Evolutionary conservation across 2,797 vertebrate genomes (phyloP).

Genomic region (Dendrocincla tyrannina): DNA sequence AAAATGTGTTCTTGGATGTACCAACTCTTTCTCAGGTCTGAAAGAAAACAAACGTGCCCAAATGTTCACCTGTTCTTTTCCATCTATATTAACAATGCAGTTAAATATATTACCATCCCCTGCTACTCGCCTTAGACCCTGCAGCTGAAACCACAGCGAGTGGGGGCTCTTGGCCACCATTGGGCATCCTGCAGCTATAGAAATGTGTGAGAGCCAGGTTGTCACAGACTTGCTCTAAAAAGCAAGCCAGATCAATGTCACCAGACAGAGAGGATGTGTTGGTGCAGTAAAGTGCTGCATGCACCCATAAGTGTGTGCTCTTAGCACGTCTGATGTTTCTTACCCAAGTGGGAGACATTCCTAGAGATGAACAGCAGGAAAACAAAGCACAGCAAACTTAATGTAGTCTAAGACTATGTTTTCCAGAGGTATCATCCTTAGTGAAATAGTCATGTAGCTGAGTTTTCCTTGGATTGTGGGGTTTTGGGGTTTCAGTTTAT

Average conservation of each 20-base stretch:
- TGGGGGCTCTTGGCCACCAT: accelerated
- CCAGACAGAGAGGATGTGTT: not conserved
- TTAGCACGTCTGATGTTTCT: not conserved
- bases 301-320: not conserved
- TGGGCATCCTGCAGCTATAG: accelerated
- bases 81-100: not conserved
- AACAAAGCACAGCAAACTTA: not conserved
- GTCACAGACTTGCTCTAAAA: not conserved
- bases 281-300: not conserved
- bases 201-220: not conserved
- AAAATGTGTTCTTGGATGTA: not conserved
- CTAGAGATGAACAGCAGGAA: not conserved
- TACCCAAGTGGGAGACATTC: not conserved
- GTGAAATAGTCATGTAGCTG: not conserved
- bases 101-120: not conserved
- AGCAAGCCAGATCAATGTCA: not conserved
- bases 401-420: not conserved
- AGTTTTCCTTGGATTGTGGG: not conserved
- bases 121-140: not conserved
- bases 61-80: not conserved
- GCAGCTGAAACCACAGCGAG: not conserved
- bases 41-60: not conserved
- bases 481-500: not conserved
- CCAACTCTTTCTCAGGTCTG: not conserved
- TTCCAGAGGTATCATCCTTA: not conserved